Conservation (phyloP, 2,888 invertebrate species). For the Volucella inflata region DNA sequence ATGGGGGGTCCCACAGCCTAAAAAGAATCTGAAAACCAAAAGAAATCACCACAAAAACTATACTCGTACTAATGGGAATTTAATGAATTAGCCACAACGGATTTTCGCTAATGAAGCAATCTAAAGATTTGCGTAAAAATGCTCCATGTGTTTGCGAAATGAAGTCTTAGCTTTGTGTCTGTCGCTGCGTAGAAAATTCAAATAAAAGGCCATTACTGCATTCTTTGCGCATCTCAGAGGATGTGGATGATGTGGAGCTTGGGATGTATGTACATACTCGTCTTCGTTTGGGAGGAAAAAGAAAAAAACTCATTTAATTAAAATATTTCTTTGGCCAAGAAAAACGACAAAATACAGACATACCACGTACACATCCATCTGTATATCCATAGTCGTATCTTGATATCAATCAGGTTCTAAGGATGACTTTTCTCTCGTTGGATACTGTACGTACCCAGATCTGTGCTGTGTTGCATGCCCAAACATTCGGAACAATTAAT, state of each 20-base stretch:
- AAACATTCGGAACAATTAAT: conserved; percentile 56
- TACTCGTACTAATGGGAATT: neutral
- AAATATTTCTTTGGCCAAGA: neutral
- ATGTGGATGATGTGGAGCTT: neutral
- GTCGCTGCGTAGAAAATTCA: neutral
- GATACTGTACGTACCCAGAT: conserved; percentile 3
- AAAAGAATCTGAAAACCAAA: neutral
- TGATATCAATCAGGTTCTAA: conserved; percentile 42
- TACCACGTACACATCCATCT: too few species aligned
- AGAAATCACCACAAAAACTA: neutral
- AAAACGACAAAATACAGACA: neutral
- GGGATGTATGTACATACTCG: neutral
- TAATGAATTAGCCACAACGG: conserved; percentile 34
- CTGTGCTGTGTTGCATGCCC: neutral
- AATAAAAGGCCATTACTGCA: conserved; percentile 37
- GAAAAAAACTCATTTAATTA: conserved; percentile 37
- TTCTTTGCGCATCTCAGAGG: conserved; percentile 50
- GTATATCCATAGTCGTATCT: too few species aligned
- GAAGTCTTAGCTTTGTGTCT: neutral
- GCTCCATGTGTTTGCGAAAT: neutral
- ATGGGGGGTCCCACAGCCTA: neutral
- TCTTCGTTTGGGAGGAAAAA: neutral
- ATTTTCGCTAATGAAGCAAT: conserved; percentile 49
- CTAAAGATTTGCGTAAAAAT: conserved; percentile 11
- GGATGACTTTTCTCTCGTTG: conserved; percentile 8